Percentiles rank a stretch among this genome's conserved stretches.
Conservation (phyloP, 2,797 vertebrate genomes). For the Loriculus beryllinus region DNA sequence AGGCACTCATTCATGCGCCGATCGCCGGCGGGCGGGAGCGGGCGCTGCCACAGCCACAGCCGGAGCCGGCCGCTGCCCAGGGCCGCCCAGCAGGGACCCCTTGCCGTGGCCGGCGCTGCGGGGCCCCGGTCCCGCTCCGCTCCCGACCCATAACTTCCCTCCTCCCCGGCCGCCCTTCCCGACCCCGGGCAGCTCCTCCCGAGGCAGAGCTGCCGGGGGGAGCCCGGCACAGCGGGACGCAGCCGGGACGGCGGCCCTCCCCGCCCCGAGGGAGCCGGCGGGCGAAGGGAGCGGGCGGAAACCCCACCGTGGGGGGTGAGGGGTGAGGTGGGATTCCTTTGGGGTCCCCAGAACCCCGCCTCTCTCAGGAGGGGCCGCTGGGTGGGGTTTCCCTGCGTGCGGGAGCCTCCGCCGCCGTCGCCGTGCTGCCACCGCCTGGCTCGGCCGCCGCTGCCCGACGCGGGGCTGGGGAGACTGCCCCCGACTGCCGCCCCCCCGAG, state of each 20-base stretch:
- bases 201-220: not conserved
- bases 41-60: not conserved
- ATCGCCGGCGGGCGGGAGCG: not conserved
- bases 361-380: constrained; percentile 34
- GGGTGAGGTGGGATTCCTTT: constrained; percentile 40
- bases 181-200: not conserved
- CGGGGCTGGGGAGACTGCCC: not conserved
- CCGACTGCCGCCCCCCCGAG: not conserved
- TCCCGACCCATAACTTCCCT: not conserved
- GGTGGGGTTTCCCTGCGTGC: constrained; percentile 53
- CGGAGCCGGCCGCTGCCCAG: not conserved
- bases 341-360: constrained; percentile 31
- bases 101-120: not conserved
- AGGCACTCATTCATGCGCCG: constrained; percentile 34
- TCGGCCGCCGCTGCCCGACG: not conserved
- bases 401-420: not conserved
- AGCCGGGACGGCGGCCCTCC: not conserved
- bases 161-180: not conserved
- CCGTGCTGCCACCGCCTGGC: constrained; percentile 56
- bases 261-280: not conserved
- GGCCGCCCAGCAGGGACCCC: not conserved
- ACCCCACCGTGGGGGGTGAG: not conserved
- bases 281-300: not conserved
- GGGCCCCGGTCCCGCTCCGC: not conserved
- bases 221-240: not conserved